phyloP scores from a whole-genome alignment of 1,140 invertebrate genomes.

The Drosophila biarmipes region DNA sequence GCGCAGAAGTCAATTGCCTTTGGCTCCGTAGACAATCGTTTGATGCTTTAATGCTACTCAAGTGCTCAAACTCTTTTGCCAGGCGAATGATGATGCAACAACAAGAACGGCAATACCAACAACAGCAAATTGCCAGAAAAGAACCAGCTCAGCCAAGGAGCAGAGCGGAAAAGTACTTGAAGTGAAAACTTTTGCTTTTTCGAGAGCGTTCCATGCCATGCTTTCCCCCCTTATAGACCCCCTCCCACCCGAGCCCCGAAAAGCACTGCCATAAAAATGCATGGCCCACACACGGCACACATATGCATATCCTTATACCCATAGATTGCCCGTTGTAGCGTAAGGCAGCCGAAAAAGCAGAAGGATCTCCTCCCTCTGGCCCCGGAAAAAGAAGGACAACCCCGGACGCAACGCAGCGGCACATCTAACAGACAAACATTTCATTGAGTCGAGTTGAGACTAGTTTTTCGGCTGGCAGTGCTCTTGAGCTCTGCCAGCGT shows the following conservation, averaged over 20 bases:
- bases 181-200: conserved; percentile 73
- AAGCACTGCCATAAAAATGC: conserved; percentile 47
- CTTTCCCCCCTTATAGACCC: background rate
- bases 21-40: conserved; percentile 57
- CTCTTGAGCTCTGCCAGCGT: conserved; percentile 23
- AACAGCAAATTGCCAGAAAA: conserved; percentile 20
- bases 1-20: conserved; percentile 30
- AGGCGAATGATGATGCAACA: conserved; percentile 53
- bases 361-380: background rate
- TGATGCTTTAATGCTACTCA: conserved; percentile 75
- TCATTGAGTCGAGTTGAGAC: conserved; percentile 28
- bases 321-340: conserved; percentile 46
- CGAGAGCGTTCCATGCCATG: conserved; percentile 30
- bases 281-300: conserved; percentile 29
- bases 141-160: conserved; percentile 5
- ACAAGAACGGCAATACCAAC: conserved; percentile 20
- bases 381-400: background rate
- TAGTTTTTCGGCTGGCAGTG: background rate
- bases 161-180: conserved; percentile 60
- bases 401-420: conserved; percentile 8
- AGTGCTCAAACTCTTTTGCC: conserved; percentile 70
- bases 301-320: conserved; percentile 51
- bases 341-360: conserved; percentile 43
- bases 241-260: background rate
- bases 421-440: conserved; percentile 45